Percentiles rank a stretch among this genome's conserved stretches.
phyloP scores from a whole-genome alignment of 1,140 invertebrate genomes.

The Microvelia longipes region DNA sequence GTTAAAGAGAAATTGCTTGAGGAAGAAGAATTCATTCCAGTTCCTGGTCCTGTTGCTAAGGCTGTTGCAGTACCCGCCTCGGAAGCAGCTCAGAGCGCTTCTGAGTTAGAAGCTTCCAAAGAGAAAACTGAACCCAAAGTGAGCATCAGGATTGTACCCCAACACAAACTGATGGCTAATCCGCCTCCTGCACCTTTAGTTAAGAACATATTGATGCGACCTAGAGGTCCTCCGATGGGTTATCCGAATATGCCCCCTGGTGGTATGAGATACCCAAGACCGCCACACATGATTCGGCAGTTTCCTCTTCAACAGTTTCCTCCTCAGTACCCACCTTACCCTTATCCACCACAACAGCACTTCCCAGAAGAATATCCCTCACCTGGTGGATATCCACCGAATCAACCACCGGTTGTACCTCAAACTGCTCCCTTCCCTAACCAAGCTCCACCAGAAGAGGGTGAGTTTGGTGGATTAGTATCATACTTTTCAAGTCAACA shows the following conservation, averaged over 20 bases:
- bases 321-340: background rate
- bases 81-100: background rate
- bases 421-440: background rate
- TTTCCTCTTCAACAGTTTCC: background rate
- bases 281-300: background rate
- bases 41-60: background rate
- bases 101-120: background rate
- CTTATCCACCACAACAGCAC: too few species aligned
- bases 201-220: background rate
- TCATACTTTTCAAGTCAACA: constrained; percentile 73
- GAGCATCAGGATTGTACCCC: constrained; percentile 11
- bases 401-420: background rate
- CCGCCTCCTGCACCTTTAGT: background rate
- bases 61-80: background rate
- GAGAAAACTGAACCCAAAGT: background rate
- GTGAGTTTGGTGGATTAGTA: constrained; percentile 69
- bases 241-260: too few species aligned
- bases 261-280: background rate
- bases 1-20: background rate
- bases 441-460: constrained; percentile 19
- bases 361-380: background rate
- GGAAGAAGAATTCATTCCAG: background rate
- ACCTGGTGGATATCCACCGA: background rate
- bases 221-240: background rate
- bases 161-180: constrained; percentile 13